Base-by-base conservation (phyloP, 2,888 invertebrate genomes). In the Stratiomys singularior region DNA sequence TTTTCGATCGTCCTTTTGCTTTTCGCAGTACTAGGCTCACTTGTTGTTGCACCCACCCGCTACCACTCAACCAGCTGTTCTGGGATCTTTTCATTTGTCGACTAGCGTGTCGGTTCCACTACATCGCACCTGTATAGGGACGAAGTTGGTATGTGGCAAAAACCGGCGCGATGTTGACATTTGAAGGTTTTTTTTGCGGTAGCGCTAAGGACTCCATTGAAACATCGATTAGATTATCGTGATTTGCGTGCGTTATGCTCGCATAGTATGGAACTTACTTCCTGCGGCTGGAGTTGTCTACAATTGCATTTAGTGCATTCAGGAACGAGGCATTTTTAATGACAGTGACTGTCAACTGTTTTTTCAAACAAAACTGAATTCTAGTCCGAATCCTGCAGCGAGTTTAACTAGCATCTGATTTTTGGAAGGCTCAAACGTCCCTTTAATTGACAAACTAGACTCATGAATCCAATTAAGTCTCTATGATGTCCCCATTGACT, bases 211-310 rank as follows among this genome's bases (percentile, higher is more conserved):
- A 63, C 63, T 63, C 63, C n/a, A 63, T 15, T 27, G 63, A 63
- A 63, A 25, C 63, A 25, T 27, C 63, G 63, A 63, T 63, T 63
- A 63, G 63, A 63, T 63, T 63, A 63, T 63, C 28, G 27, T 28
- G 63, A 63, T 63, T 63, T 63, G 63, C 27, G 27, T 5, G 63
- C 2, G 63, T 2, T 23, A 23, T 25, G 3, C 4, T 4, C 63
- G 27, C 3, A 58, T 58, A 18, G 58, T 5, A 25, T 21, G 23
- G 27, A 63, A 23, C 27, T 60, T 25, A 63, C 63, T 63, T 63
- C 13, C 63, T 11, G n/a, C n/a, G 63, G 37, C 37, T 63, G 13
- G 27, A 63, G 25, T 63, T 63, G 27, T 13, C 27, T 63, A 28
- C 15, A 63, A 28, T 27, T 63, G 28, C 63, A 63, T 28, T 63